Base-by-base conservation (phyloP, 2,797 vertebrate species). In the Paramormyrops hopkinsi region DNA sequence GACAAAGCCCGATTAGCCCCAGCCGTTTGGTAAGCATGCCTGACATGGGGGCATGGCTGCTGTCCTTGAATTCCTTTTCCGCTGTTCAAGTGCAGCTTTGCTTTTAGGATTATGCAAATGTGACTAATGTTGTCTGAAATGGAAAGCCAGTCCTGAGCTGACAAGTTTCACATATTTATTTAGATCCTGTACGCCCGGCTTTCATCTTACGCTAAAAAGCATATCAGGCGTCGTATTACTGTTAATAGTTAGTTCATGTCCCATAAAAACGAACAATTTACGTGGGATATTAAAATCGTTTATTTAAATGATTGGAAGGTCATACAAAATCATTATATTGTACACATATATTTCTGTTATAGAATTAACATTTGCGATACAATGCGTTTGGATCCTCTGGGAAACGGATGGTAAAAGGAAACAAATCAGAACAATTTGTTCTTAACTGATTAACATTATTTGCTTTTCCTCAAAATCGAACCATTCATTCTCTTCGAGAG, bases 101-200 rank as follows among this genome's bases (percentile, higher is more conserved):
- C 62, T 69, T 69, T 73, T 73, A 37, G 22, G 25, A 88, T 88
- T 53, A 76, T 79, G 25, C 25, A 79, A 79, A 88, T 88, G 46
- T 88, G 62, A 51, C 65, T 53, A 51, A 37, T 65, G 25, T 50
- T 73, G 87, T 73, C 76, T 79, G 65, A 76, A 79, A 41, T 88
- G 59, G 19, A 79, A 88, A 79, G 48, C 65, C 48, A 17, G 76
- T 53, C 69, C 29, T 88, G 29, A 76, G 17, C 41, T 79, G 88
- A 37, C 29, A 79, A 82, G 62, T 22, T 29, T 4, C 65, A 88
- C 44, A 53, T 88, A 51, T 79, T 73, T 88, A 79, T 88, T 79
- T 25, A 46, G 76, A 48, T 76, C 46, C 46, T 29, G n/a, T 51
- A 33, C 50, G 33, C 22, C 51, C 25, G 59, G 54, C 37, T 87